Percentiles rank a stretch among this genome's conserved stretches.
These are phyloP conservation scores for Aldabrachelys gigantea DNA, from an alignment of 2,113 vertebrate species.

Conservation along the genomic window DNA sequence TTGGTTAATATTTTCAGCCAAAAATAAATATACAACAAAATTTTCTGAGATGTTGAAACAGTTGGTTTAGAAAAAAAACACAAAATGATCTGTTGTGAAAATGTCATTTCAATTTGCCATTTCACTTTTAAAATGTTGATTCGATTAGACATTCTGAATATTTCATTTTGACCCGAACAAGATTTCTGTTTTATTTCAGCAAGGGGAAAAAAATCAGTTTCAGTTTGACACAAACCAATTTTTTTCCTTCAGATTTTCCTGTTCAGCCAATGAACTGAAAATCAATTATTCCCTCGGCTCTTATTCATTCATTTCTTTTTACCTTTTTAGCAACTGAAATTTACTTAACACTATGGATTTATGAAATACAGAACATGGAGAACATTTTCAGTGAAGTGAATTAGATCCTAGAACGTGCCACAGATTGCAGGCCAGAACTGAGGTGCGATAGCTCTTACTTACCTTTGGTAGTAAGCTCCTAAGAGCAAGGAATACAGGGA, in stretches of 20 bases:
- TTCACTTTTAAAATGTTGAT: background rate
- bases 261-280: background rate
- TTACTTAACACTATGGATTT: fast-evolving
- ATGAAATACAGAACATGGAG: fast-evolving
- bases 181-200: background rate
- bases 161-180: background rate
- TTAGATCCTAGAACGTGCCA: fast-evolving
- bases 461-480: fast-evolving
- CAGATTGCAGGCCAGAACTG: fast-evolving
- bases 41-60: background rate
- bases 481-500: background rate
- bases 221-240: background rate
- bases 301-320: background rate
- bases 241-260: background rate
- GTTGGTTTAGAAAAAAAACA: background rate
- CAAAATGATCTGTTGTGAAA: background rate
- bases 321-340: background rate
- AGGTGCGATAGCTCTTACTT: fast-evolving
- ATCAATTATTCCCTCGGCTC: background rate
- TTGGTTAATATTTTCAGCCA: background rate
- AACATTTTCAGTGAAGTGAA: background rate
- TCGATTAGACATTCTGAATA: background rate
- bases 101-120: background rate
- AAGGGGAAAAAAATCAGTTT: background rate
- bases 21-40: background rate